Conservation (phyloP, 2,888 invertebrate species). For the Agonopterix arenella region DNA sequence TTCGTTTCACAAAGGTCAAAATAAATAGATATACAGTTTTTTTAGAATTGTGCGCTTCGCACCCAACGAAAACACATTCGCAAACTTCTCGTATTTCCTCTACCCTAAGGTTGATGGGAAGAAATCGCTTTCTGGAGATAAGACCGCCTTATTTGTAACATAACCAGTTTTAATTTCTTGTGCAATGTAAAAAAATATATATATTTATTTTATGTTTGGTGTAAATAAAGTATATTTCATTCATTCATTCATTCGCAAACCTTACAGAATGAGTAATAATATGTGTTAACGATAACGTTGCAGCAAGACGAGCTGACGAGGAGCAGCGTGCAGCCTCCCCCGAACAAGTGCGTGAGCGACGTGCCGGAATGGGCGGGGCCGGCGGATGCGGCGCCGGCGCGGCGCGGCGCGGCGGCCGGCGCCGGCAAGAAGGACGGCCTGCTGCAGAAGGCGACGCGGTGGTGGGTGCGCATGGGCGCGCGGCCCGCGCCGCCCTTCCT, state of each 20-base stretch:
- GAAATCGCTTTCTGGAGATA: no score
- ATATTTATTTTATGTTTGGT: background rate
- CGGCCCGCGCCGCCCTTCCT: conserved; percentile 40
- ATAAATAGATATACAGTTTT: no score
- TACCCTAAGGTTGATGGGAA: no score
- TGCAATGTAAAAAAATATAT: no score
- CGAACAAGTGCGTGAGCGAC: conserved; percentile 82
- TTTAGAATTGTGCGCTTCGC: no score
- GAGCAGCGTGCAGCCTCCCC: conserved; percentile 80
- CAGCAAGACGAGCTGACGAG: conserved; percentile 83
- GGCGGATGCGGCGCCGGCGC: conserved; percentile 26
- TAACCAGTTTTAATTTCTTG: no score
- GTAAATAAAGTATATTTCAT: no score
- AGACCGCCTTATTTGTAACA: no score
- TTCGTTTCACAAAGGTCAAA: no score
- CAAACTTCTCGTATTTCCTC: no score
- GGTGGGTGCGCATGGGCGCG: conserved; percentile 72
- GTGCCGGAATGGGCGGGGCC: conserved; percentile 77
- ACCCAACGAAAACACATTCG: no score
- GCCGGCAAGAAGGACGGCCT: conserved; percentile 67
- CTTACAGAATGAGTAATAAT: background rate
- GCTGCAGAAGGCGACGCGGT: conserved; percentile 72
- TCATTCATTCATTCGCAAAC: no score
- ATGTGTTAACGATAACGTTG: conserved; percentile 17
- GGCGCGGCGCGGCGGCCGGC: conserved; percentile 25